phyloP scores from a whole-genome alignment of 2,113 vertebrate genomes.

The Tympanuchus pallidicinctus region DNA sequence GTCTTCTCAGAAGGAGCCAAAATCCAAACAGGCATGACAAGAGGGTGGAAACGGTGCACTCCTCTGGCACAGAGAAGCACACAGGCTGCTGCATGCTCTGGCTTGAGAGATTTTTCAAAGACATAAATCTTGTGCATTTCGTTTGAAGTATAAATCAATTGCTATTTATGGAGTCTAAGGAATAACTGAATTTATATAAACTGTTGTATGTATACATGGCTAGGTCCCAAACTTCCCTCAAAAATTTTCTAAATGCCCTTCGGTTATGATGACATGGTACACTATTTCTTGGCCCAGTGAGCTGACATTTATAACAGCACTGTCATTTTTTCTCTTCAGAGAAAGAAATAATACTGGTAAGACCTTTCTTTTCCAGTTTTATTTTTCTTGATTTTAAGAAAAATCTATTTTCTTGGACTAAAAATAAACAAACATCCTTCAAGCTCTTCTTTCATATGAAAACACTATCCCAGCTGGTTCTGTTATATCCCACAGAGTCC shows the following conservation, averaged over 20 bases:
- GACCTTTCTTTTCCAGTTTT: neutral
- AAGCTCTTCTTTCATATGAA: neutral
- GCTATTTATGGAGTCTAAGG: neutral
- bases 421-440: neutral
- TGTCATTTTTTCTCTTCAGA: neutral
- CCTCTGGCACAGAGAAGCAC: neutral
- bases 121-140: neutral
- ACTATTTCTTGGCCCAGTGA: neutral
- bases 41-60: neutral
- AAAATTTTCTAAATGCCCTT: constrained; percentile 7
- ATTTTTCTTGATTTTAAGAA: neutral
- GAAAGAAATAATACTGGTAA: neutral
- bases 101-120: neutral
- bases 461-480: neutral
- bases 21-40: neutral
- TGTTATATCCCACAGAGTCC: neutral
- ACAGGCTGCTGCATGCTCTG: neutral
- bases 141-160: neutral
- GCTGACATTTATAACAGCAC: neutral
- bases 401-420: neutral
- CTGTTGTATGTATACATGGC: neutral
- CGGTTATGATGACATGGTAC: neutral
- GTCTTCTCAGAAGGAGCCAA: neutral
- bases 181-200: neutral
- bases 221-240: neutral